Percentiles rank a stretch among this genome's conserved stretches.
Evolutionary conservation across 2,797 vertebrate genomes (phyloP).

Genomic region (Falco rusticolus): DNA sequence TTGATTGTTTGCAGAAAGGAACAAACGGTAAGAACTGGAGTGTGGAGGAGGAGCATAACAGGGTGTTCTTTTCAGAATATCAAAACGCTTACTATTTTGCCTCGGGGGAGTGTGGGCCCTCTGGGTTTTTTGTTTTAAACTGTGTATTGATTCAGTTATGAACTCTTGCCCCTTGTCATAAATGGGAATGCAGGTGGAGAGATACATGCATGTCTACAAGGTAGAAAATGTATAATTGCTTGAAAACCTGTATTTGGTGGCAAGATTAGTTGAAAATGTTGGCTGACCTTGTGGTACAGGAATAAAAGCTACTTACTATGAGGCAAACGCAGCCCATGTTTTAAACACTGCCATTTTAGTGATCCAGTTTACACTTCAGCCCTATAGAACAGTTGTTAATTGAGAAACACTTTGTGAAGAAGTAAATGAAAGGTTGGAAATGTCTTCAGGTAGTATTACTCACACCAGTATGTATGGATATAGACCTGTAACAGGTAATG

Average conservation of each 20-base stretch:
- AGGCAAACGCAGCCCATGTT: not conserved
- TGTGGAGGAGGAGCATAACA: fast-evolving
- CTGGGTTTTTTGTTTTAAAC: too few relatives aligned
- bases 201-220: fast-evolving
- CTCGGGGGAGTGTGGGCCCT: too few relatives aligned
- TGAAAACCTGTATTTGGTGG: not conserved
- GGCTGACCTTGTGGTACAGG: not conserved
- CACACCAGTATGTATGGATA: fast-evolving
- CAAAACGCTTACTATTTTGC: fast-evolving
- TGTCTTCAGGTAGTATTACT: not conserved
- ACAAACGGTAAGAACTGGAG: slow-evolving; percentile 87
- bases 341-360: not conserved
- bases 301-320: not conserved
- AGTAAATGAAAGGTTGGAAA: not conserved
- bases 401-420: not conserved
- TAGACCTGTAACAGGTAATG: not conserved
- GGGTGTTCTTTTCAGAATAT: not conserved
- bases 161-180: not conserved
- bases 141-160: not conserved
- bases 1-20: slow-evolving; percentile 91
- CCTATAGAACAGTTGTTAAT: not conserved
- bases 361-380: not conserved
- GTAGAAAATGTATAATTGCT: not conserved
- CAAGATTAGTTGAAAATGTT: not conserved
- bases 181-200: not conserved